These are phyloP conservation scores for Monoplex corrugatus DNA, from an alignment of 2,888 invertebrate species.

Conservation along the genomic window DNA sequence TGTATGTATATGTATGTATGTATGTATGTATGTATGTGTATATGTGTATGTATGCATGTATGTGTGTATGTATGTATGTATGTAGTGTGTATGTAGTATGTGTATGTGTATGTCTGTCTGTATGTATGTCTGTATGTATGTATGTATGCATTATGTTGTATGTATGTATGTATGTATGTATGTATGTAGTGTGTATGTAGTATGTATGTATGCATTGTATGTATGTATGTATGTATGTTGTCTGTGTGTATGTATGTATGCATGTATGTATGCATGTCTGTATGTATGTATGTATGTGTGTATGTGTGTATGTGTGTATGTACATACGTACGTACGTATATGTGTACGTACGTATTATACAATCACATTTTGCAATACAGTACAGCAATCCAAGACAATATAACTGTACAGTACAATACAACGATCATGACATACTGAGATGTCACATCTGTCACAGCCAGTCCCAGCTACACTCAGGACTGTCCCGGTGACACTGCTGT, in stretches of 20 bases:
- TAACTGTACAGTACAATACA: too few relatives aligned
- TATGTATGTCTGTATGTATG: neutral
- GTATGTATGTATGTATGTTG: neutral
- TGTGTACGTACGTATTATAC: too few relatives aligned
- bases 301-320: constrained; percentile 17
- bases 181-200: neutral
- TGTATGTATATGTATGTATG: neutral
- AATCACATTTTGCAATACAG: too few relatives aligned
- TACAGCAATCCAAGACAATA: too few relatives aligned
- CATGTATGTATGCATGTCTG: neutral
- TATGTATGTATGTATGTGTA: neutral
- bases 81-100: too few relatives aligned
- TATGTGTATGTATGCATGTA: neutral
- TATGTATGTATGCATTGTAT: neutral
- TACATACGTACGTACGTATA: neutral
- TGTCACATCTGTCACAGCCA: too few relatives aligned
- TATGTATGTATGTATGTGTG: neutral
- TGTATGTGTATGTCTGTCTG: neutral
- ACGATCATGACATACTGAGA: too few relatives aligned
- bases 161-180: neutral
- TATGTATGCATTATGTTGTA: too few relatives aligned
- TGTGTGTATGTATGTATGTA: neutral
- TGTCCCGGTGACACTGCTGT: too few relatives aligned
- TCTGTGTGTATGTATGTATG: neutral
- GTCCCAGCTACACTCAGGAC: too few relatives aligned